Evolutionary conservation across 2,113 vertebrate genomes (phyloP).

Genomic region (Paradoxurus hermaphroditus): DNA sequence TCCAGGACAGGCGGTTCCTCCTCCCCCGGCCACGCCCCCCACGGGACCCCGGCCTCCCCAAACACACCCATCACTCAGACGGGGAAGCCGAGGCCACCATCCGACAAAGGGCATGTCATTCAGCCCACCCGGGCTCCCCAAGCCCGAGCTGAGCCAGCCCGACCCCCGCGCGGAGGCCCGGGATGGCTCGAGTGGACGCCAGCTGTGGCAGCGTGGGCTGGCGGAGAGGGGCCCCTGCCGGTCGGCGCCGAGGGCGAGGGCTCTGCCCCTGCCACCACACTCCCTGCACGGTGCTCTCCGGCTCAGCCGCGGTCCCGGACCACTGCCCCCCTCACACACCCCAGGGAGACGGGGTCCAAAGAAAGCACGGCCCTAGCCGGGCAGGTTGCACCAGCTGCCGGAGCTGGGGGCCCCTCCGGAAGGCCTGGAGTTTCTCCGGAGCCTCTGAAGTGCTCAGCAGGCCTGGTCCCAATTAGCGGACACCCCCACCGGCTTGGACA

Average conservation of each 20-base stretch:
- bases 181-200: too few species aligned
- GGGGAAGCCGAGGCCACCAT: background rate
- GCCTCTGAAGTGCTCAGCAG: background rate
- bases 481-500: background rate
- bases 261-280: background rate
- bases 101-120: background rate
- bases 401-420: rapidly evolving
- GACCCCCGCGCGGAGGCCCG: rapidly evolving
- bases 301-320: background rate
- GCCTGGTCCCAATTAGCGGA: background rate
- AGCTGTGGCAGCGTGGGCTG: background rate
- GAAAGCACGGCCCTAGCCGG: background rate
- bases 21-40: background rate
- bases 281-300: background rate
- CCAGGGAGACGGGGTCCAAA: rapidly evolving
- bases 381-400: background rate
- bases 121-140: background rate
- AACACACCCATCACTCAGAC: background rate
- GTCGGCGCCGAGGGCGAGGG: rapidly evolving
- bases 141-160: background rate
- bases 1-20: background rate
- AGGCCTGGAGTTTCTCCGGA: background rate
- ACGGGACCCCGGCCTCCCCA: rapidly evolving
- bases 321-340: rapidly evolving
- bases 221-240: background rate